phyloP scores from a whole-genome alignment of 2,113 vertebrate species.

The Octodon degus region DNA sequence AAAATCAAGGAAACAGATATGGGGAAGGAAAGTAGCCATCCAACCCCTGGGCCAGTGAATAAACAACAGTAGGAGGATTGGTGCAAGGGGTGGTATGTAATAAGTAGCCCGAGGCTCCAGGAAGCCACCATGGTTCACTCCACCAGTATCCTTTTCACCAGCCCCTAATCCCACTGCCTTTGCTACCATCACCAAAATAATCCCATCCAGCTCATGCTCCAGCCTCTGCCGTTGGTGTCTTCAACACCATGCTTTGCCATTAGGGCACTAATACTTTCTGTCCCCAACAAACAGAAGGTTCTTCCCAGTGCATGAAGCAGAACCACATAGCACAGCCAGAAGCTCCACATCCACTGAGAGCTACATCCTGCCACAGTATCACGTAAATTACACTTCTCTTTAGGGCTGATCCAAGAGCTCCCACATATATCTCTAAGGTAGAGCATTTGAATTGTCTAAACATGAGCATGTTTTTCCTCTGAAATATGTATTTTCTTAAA shows the following conservation, averaged over 20 bases:
- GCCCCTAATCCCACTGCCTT: background rate
- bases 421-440: background rate
- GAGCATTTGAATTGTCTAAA: slow-evolving; percentile 10
- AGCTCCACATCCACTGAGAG: background rate
- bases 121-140: background rate
- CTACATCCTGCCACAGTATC: background rate
- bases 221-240: background rate
- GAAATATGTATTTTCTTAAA: background rate
- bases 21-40: background rate
- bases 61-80: background rate
- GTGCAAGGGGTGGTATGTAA: background rate
- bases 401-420: background rate
- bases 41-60: background rate
- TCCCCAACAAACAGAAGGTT: background rate
- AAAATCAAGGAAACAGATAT: slow-evolving; percentile 29
- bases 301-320: background rate
- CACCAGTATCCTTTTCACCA: background rate
- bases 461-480: slow-evolving; percentile 16
- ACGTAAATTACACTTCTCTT: background rate
- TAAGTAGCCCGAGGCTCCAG: background rate
- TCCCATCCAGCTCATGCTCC: background rate
- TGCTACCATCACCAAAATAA: background rate
- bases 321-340: background rate
- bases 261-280: background rate
- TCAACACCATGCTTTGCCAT: background rate